A percentile compares a stretch with the other conserved stretches of the same genome.
phyloP scores from a whole-genome alignment of 37 sponge, comb jelly and placozoan genomes.

The Cliona cf. orientalis region DNA sequence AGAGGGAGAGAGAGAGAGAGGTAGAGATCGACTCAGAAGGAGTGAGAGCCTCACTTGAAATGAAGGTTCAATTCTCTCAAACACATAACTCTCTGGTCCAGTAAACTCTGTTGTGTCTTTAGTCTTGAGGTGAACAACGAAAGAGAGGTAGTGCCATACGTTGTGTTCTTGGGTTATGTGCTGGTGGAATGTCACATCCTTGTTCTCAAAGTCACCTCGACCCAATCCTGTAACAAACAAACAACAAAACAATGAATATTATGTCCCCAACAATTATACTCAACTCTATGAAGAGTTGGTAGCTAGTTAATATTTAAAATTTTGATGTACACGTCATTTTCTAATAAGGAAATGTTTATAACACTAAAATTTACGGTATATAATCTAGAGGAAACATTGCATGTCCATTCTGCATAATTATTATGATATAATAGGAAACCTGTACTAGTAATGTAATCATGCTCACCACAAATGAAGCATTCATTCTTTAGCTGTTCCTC shows the following conservation, averaged over 20 bases:
- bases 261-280: neutral
- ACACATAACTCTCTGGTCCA: conserved; percentile 98
- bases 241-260: neutral
- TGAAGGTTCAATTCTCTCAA: conserved; percentile 64
- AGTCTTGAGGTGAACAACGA: conserved; percentile 88
- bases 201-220: conserved; percentile 93
- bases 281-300: no score
- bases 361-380: no score
- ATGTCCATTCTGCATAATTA: no score
- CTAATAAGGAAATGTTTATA: no score
- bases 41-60: conserved; percentile 46
- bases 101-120: conserved; percentile 98
- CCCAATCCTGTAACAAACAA: conserved; percentile 70
- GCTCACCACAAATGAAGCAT: conserved; percentile 97
- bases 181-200: conserved; percentile 94
- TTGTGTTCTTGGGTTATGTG: conserved; percentile 93
- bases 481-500: conserved; percentile 91
- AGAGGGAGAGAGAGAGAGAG: no score
- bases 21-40: no score
- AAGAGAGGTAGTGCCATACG: conserved; percentile 97
- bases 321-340: no score
- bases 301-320: no score
- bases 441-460: neutral
- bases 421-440: neutral
- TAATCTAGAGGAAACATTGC: no score